phyloP scores from a whole-genome alignment of 2,113 vertebrate genomes.

The Peromyscus leucopus region DNA sequence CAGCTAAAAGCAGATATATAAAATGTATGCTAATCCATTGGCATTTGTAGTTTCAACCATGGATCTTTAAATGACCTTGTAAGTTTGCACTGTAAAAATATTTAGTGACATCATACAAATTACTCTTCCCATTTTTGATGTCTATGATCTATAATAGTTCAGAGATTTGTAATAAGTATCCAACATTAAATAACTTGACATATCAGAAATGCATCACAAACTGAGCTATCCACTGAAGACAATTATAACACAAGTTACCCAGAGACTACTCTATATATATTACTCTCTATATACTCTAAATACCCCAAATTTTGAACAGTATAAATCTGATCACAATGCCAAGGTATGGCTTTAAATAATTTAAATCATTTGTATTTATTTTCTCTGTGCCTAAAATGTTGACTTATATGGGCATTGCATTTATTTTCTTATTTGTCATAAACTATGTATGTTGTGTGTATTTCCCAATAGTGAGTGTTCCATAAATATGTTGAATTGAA shows the following conservation, averaged over 20 bases:
- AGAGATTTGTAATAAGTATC: neutral
- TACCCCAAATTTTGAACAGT: neutral
- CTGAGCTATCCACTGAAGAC: neutral
- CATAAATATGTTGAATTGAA: neutral
- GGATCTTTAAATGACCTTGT: neutral
- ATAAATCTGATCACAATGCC: neutral
- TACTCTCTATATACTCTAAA: neutral
- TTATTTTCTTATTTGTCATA: slow-evolving; percentile 12
- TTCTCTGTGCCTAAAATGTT: slow-evolving; percentile 35
- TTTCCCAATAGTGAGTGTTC: slow-evolving; percentile 11
- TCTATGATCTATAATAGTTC: neutral
- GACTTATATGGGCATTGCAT: neutral
- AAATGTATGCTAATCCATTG: neutral
- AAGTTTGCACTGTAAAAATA: neutral
- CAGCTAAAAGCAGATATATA: neutral
- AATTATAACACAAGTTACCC: neutral
- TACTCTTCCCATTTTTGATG: neutral
- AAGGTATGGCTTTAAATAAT: neutral
- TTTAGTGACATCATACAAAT: neutral
- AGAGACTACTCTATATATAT: neutral
- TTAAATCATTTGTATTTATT: neutral
- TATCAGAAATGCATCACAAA: neutral
- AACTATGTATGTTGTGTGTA: neutral
- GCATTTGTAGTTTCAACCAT: neutral
- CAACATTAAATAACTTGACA: slow-evolving; percentile 44